Conservation (phyloP, 64 coral and sea anemone species). For the Montipora foliosa region DNA sequence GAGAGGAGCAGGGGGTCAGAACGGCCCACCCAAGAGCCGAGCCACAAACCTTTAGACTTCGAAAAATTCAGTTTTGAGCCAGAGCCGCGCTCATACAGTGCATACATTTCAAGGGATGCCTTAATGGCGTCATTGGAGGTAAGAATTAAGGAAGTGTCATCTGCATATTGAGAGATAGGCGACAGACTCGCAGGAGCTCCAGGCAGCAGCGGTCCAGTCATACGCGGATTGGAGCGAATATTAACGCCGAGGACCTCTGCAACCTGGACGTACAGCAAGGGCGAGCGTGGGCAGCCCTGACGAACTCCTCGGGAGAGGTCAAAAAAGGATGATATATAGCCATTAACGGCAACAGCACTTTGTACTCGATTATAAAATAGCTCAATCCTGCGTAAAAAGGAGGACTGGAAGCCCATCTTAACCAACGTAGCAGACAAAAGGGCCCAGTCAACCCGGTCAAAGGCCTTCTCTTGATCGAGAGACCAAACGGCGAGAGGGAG, state of each 20-base stretch:
- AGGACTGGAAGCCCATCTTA: no score
- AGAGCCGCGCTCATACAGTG: not conserved
- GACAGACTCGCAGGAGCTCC: constrained; percentile 8
- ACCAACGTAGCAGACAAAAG: no score
- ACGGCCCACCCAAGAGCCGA: not conserved
- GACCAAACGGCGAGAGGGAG: not conserved
- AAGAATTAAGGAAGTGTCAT: constrained; percentile 22
- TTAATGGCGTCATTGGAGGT: not conserved
- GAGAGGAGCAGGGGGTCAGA: not conserved
- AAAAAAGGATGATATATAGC: not conserved
- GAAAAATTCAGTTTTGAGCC: constrained; percentile 5
- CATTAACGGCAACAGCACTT: not conserved
- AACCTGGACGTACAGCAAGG: not conserved
- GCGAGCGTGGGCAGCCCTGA: not conserved
- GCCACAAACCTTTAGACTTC: constrained; percentile 11
- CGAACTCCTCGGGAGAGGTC: not conserved
- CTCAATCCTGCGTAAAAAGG: not conserved
- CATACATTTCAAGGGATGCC: not conserved
- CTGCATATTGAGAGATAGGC: constrained; percentile 39
- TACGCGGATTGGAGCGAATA: not conserved
- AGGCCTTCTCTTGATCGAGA: constrained; percentile 11
- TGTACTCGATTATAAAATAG: not conserved
- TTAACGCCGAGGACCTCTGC: not conserved
- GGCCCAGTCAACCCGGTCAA: not conserved
- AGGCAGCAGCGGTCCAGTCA: not conserved